A percentile compares a stretch with the other conserved stretches of the same genome.
Evolutionary conservation across 1,140 invertebrate species (phyloP).

Genomic region (Trichomalopsis sarcophagae): DNA sequence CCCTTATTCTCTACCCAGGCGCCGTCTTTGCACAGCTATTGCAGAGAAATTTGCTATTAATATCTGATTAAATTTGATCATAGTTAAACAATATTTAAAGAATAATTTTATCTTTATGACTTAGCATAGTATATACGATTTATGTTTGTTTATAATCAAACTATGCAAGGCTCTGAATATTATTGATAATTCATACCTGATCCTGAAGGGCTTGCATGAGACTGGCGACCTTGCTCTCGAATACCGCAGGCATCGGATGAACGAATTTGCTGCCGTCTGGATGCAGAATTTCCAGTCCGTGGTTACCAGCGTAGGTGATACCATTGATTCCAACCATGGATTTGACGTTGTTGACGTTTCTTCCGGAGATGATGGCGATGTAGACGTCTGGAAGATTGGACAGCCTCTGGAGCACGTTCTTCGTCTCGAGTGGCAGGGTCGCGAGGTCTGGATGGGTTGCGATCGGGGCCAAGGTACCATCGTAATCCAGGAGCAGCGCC

Average conservation of each 20-base stretch:
- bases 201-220: conserved; percentile 88
- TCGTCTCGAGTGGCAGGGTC: conserved; percentile 88
- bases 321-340: conserved; percentile 93
- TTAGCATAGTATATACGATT: too few species aligned
- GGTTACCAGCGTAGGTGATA: conserved; percentile 93
- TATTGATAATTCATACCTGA: conserved; percentile 75
- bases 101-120: too few species aligned
- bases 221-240: conserved; percentile 86
- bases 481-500: conserved; percentile 90
- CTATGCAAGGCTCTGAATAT: background rate
- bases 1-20: conserved; percentile 96
- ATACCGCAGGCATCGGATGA: conserved; percentile 91
- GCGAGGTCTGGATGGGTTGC: conserved; percentile 92
- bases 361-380: conserved; percentile 90
- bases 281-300: conserved; percentile 91
- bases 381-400: conserved; percentile 92
- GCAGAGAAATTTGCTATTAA: conserved; percentile 39
- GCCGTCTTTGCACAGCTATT: conserved; percentile 86
- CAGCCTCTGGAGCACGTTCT: conserved; percentile 87
- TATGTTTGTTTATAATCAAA: too few species aligned
- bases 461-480: conserved; percentile 91
- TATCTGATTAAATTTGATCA: background rate
- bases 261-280: conserved; percentile 93
- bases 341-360: conserved; percentile 91
- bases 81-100: too few species aligned